phyloP scores from a whole-genome alignment of 2,113 vertebrate genomes.

The Baryphthengus martii region DNA sequence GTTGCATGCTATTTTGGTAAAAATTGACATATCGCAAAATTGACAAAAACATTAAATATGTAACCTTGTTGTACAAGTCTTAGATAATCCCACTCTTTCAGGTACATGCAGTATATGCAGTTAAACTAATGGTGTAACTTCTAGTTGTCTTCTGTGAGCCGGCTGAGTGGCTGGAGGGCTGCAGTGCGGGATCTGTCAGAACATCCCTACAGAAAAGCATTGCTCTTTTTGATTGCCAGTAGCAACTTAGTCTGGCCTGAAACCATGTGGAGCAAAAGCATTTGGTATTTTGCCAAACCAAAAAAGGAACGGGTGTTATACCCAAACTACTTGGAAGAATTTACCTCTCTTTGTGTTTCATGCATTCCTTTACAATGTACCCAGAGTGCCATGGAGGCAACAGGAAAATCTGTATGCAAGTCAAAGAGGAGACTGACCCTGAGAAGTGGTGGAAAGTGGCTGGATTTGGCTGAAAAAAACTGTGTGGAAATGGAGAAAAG shows the following conservation, averaged over 20 bases:
- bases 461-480: not conserved
- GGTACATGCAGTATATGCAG: not conserved
- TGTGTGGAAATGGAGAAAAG: not conserved
- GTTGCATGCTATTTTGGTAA: not conserved
- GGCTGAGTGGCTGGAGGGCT: not conserved
- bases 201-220: not conserved
- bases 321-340: not conserved
- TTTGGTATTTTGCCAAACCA: not conserved
- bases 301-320: conserved; percentile 6
- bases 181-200: not conserved
- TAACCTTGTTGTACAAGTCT: not conserved
- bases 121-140: not conserved
- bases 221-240: not conserved
- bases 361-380: not conserved
- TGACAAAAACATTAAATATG: not conserved
- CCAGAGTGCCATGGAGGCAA: not conserved
- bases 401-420: not conserved
- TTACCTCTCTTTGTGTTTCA: not conserved
- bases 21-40: not conserved
- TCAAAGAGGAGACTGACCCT: not conserved
- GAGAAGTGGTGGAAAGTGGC: not conserved
- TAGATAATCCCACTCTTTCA: not conserved
- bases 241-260: not conserved
- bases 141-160: not conserved
- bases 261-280: not conserved